Base-by-base conservation (phyloP, 1,140 invertebrate species). In the Heliconius eleuchia region DNA sequence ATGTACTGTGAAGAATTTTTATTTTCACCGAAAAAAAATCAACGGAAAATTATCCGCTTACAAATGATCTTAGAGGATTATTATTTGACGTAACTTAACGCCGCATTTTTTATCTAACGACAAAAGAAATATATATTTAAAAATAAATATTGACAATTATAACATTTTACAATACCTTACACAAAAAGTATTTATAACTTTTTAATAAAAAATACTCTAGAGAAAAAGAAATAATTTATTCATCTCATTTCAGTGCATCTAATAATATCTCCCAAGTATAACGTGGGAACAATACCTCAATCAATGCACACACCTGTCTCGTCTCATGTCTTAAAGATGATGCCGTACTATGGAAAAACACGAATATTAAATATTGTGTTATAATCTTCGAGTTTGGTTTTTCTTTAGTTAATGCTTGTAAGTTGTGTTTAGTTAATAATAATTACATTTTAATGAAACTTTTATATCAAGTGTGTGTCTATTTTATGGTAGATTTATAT, bases 251-350 rank as follows among this genome's bases (percentile, higher is more conserved):
- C 60, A 66, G 60, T 75, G 80, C 74, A 66, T 16, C 60, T 66
- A 66, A 27, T 37, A 37, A 6, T 7, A 37, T 37, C 11, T 66
- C 27, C 27, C 23, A 3, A 27, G 23, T 66, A 66, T 66, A 66
- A 84, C 90, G 91, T 92, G 91, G 90, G 91, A 92, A 91, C 90
- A 92, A 91, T 91, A 84, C 87, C 83, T 90, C 87, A 91, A 92
- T 90, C 89, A 87, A 88, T 88, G 86, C 86, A 85, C 83, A 86
- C 88, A 91, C 88, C 89, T 91, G 89, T 82, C 83, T 85, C 85
- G 85, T 88, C 87, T 80, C 75, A 37, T 71, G 77, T 80, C 66
- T 83, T 71, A 57, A 55, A 79, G 60, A 75, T 52, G 73, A 42
- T 16, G 23, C 57, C 39, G 7, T 83, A 83, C 79, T 77, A 78